Base-by-base conservation (phyloP, 2,113 vertebrate genomes). In the Rutilus rutilus region DNA sequence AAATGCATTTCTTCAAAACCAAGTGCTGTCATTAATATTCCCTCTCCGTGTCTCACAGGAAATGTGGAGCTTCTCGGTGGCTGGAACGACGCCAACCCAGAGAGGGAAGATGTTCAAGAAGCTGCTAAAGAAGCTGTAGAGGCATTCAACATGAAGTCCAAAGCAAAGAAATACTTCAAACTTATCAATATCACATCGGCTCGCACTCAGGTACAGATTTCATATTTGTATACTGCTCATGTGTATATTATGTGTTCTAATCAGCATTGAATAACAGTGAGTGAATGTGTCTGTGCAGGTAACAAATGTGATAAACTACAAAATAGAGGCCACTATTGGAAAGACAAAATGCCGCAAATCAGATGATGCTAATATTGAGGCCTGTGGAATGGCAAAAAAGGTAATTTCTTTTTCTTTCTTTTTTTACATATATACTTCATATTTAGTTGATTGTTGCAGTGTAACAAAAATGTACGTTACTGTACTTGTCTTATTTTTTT, bases 261-360 rank as follows among this genome's bases (percentile, higher is more conserved):
- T 54, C 9, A 14, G 30, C 60, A 19, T 30, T 85, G 10, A 79
- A 17, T 33, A 15, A 73, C 25, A 62, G 19, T 39, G 5, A 52
- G 14, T 59, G 3, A 62, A 2, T 27, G 10, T 85, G 62, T 76
- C 21, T 33, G 33, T 36, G 17, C 54, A 92, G 91, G 81, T 90
- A 21, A 92, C 89, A 5, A 90, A 90, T 30, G 25, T 39, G 62
- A 82, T 92, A 4, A 87, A 75, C 67, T 89, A 67, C 75, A 89
- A 80, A 54, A 87, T 92, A 1, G 15, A 85, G 2, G 88, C 87
- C 19, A 79, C 36, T 17, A 52, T 92, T 3, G 90, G 82, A 79
- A 90, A 87, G 71, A 90, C 90, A 33, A 91, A 90, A 47, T 92
- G 91, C 54, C 87, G 30, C 8, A 90, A 91, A 79, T 36, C 87